Base-by-base conservation (phyloP, 2,888 invertebrate species). In the Macrophya alboannulata region DNA sequence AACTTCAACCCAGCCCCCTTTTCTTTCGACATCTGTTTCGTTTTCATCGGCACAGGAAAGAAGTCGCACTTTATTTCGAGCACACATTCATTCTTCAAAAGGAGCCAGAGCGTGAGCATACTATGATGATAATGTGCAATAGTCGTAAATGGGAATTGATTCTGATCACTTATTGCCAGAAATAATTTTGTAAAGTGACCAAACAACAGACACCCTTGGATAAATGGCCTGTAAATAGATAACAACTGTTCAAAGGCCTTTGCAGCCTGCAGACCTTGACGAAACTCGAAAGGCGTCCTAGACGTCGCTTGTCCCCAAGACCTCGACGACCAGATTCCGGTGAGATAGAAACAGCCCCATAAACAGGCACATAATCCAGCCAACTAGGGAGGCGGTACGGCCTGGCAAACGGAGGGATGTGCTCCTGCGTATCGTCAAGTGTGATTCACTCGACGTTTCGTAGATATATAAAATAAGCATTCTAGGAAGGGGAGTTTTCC, bases 401-500 rank as follows among this genome's bases (percentile, higher is more conserved):
- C 31, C 40, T 62, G 62, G 65, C 43, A 45, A 62, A 81, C 31
- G 81, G n/a, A 81, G 81, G 81, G 81, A 59, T 62, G 59, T 62
- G 59, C 48, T 83, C 83, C 83, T 83, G 83, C 31, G 17, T 68
- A 83, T 83, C 83, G 83, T 83, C 83, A 83, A 71, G 83, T 71
- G 83, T 83, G 83, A 83, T 68, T 83, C 83, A 83, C 83, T 71
- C 83, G 68, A 83, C 68, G 83, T 59, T 83, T 68, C 45, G 83
- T 51, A 43, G 68, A 83, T 65, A 68, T 45, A 62, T 65, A 51
- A 65, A 83, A 83, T 83, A 68, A 68, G 25, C 51, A 83, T 45
- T 43, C 81, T 40, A 17, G 37, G 77, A n/a, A 31, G 51, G 31
- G 15, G 37, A 48, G 4, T 12, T 10, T 15, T 21, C 8, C 45